A percentile compares a stretch with the other conserved stretches of the same genome.
phyloP scores from a whole-genome alignment of 2,797 vertebrate species.

The Cyprinella venusta region DNA sequence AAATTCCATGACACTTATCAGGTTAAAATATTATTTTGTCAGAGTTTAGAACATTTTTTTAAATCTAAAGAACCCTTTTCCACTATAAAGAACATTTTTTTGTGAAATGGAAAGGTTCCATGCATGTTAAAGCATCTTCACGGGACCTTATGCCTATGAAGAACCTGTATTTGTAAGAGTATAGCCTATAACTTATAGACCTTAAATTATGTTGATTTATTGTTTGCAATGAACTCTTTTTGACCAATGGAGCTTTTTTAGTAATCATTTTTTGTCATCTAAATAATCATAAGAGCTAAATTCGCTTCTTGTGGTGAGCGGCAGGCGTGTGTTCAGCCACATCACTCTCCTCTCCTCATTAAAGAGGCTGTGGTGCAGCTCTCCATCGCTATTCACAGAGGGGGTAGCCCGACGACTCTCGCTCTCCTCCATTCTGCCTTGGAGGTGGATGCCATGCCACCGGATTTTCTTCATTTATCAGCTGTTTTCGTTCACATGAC shows the following conservation, averaged over 20 bases:
- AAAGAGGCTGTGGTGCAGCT: slow-evolving; percentile 41
- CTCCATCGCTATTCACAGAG: slow-evolving; percentile 30
- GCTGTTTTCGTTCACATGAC: slow-evolving; percentile 13
- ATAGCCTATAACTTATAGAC: background rate
- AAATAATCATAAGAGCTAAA: background rate
- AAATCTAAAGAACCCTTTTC: no score
- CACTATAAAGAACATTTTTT: no score
- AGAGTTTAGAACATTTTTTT: no score
- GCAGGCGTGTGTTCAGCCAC: background rate
- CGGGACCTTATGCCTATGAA: no score
- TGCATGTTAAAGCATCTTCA: no score
- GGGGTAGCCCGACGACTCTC: slow-evolving; percentile 10
- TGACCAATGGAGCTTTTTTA: background rate
- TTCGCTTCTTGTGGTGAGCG: background rate
- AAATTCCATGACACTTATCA: no score
- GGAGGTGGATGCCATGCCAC: slow-evolving; percentile 38
- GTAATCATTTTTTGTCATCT: no score
- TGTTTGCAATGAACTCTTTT: background rate
- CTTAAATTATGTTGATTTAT: background rate
- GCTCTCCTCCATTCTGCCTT: background rate
- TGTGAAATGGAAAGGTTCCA: no score
- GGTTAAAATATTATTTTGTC: no score
- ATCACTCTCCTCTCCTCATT: slow-evolving; percentile 2
- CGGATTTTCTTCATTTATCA: slow-evolving; percentile 31
- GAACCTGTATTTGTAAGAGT: no score